Evolutionary conservation across 2,113 vertebrate species (phyloP), one percentile per base, ranked within the genome.

Genomic region (Tor tambroides): DNA sequence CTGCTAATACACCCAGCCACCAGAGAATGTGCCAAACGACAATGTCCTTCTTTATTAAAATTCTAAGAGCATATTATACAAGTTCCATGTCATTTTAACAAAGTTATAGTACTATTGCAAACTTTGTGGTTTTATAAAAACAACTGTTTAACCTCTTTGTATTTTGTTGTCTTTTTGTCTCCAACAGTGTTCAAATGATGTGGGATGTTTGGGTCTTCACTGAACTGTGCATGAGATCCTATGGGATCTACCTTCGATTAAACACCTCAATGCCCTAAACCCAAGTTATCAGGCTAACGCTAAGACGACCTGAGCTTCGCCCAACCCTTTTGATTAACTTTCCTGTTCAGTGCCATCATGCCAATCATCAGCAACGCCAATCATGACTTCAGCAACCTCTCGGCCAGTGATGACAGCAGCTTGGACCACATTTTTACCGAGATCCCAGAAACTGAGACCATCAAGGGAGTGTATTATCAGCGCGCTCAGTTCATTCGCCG

Each of bases 391-490:
- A 96, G 96, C 84, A 97, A 97, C 69, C 94, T 97, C 87, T 97
- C 93, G 76, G 90, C 94, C 65, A 93, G 93, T 17, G 96, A 98
- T 84, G 95, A 96, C 91, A 96, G 96, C 90, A 97, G 97, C 67
- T 79, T 97, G 15, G 95, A 95, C 77, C 96, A 88, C 65, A 91
- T 96, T 78, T 92, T 96, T 80, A 96, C 96, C 0, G 92, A 96
- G 89, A 95, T 95, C 0, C 91, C 92, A 0, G 96, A 97, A 90
- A 95, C 95, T 0, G 95, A 95, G 80, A 90, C 96, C 2, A 90
- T 94, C 93, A 99, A 99, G 94, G 98, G 98, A 32, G 95, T 95
- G 4, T 96, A 98, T 88, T 99, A 99, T 94, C 92, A 95, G 92
- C 92, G 97, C 85, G 97, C 96, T 77, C 95, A 92, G 88, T 95